These are phyloP conservation scores for Oryctolagus cuniculus DNA, from an alignment of 2,113 vertebrate genomes.

Conservation along the genomic window DNA sequence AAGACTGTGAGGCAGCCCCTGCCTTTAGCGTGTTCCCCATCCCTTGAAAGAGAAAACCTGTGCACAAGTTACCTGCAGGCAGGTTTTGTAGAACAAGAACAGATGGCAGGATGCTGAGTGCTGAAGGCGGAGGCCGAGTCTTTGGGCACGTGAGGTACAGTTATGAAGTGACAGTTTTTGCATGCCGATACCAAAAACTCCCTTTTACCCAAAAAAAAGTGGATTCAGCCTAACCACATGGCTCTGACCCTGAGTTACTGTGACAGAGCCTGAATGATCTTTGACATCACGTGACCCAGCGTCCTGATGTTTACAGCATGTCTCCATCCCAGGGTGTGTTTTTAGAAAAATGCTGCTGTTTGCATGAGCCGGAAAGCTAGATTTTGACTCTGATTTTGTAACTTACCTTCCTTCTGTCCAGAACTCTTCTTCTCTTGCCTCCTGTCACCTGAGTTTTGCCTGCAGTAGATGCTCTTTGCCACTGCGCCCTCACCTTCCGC, in stretches of 20 bases:
- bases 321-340: neutral
- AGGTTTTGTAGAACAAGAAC: neutral
- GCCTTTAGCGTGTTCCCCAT: neutral
- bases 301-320: neutral
- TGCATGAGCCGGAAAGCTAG: neutral
- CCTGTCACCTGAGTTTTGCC: neutral
- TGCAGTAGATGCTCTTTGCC: neutral
- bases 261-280: conserved; percentile 32
- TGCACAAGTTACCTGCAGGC: neutral
- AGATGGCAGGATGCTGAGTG: neutral
- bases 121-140: neutral
- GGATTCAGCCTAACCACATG: neutral
- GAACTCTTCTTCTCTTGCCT: neutral
- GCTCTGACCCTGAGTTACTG: neutral
- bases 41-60: neutral
- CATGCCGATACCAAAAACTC: neutral
- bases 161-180: neutral
- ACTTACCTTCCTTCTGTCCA: neutral
- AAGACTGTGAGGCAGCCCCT: neutral
- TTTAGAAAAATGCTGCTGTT: conserved; percentile 41
- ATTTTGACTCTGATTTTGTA: neutral
- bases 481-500: neutral
- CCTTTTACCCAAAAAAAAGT: neutral
- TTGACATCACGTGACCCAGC: neutral
- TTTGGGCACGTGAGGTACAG: neutral